phyloP scores from a whole-genome alignment of 2,888 invertebrate species.

The Leucozona laternaria region DNA sequence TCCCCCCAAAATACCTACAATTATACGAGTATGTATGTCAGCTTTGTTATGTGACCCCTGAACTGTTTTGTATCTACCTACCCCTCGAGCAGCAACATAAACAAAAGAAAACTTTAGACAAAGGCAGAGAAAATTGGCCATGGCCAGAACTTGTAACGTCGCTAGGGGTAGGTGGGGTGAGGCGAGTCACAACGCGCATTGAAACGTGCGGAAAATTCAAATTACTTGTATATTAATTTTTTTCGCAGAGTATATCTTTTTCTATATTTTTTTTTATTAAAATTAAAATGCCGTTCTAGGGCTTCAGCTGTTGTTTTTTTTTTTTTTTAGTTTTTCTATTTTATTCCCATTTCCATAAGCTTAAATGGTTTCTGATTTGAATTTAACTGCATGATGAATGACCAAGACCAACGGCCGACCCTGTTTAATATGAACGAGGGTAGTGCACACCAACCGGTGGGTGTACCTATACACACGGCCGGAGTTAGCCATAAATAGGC shows the following conservation, averaged over 20 bases:
- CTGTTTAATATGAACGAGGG: constrained; percentile 44
- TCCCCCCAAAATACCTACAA: constrained; percentile 47
- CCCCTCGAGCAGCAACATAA: constrained; percentile 48
- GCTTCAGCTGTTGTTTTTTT: constrained; percentile 55
- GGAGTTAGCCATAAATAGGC: neutral
- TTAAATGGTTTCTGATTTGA: constrained; percentile 78
- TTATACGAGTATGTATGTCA: constrained; percentile 2
- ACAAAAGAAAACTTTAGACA: constrained; percentile 73
- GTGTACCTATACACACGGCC: neutral
- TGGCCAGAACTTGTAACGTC: constrained; percentile 54
- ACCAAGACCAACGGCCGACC: constrained; percentile 66
- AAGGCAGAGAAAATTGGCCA: constrained; percentile 70
- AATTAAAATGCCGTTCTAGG: constrained; percentile 70
- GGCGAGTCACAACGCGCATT: constrained; percentile 44
- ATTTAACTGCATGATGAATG: constrained; percentile 78
- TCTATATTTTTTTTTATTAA: constrained; percentile 63
- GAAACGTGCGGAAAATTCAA: constrained; percentile 75
- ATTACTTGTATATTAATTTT: constrained; percentile 74
- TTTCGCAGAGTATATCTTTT: constrained; percentile 59
- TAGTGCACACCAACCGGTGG: constrained; percentile 38
- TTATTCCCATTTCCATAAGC: constrained; percentile 71
- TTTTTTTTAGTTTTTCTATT: constrained; percentile 57
- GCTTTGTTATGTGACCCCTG: constrained; percentile 61
- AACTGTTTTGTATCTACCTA: constrained; percentile 25
- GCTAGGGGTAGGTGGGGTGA: constrained; percentile 15